Evolutionary conservation across 2,888 invertebrate species (phyloP).

Genomic region (Rhamphomyia laevipes): DNA sequence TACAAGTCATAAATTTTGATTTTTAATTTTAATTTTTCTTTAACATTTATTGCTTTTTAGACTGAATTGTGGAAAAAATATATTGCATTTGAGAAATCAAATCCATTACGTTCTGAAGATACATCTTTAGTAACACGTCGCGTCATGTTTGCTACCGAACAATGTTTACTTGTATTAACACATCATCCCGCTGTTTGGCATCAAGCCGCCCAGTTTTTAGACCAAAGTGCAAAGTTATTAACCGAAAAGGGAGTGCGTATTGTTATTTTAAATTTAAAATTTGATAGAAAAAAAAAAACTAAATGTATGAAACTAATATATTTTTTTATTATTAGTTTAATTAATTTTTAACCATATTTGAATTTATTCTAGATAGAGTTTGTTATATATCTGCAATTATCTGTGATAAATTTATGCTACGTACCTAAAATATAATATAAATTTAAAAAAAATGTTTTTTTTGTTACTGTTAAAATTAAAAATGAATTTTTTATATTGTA

Average conservation of each 20-base stretch:
- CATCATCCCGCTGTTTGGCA: constrained; percentile 99
- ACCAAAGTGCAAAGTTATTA: constrained; percentile 85
- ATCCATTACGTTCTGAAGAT: constrained; percentile 93
- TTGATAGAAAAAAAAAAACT: no score
- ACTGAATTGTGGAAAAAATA: constrained; percentile 99
- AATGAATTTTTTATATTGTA: no score
- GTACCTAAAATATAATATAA: no score
- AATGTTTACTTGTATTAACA: constrained; percentile 88
- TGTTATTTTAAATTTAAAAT: not conserved
- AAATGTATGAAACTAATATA: no score
- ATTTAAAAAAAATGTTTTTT: no score
- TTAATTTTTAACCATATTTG: no score
- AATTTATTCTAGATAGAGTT: no score
- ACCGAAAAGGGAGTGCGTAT: constrained; percentile 82
- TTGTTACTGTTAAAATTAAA: no score
- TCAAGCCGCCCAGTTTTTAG: constrained; percentile 94
- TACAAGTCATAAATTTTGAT: constrained; percentile 53
- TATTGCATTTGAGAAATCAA: constrained; percentile 92
- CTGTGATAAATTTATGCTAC: no score
- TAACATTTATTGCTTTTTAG: constrained; percentile 32
- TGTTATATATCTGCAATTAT: no score
- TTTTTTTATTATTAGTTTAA: no score
- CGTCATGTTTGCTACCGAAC: constrained; percentile 98
- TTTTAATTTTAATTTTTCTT: not conserved
- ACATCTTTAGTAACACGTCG: constrained; percentile 83